phyloP scores from a whole-genome alignment of 2,888 invertebrate species.

The Elegia similella region DNA sequence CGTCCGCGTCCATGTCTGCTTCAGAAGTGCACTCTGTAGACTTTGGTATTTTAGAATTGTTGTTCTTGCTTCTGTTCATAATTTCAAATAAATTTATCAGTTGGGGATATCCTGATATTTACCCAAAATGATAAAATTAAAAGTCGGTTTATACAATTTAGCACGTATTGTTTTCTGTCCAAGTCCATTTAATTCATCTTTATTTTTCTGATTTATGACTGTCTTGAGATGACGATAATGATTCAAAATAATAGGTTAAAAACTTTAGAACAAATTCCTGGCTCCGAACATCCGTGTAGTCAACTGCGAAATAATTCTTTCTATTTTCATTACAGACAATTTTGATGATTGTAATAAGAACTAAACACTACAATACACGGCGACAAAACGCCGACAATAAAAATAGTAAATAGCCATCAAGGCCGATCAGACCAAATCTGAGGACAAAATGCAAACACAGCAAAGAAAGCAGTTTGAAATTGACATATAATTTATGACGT shows the following conservation, averaged over 20 bases:
- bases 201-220: background rate
- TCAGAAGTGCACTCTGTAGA: conserved; percentile 44
- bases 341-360: too few species aligned
- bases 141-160: background rate
- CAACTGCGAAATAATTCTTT: background rate
- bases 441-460: too few species aligned
- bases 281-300: background rate
- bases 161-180: background rate
- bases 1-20: conserved; percentile 44
- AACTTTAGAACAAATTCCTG: background rate
- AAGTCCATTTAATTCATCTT: background rate
- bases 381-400: too few species aligned
- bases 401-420: too few species aligned
- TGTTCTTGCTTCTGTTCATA: conserved; percentile 75
- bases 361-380: too few species aligned
- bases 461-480: too few species aligned
- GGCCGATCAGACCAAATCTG: too few species aligned
- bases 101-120: conserved; percentile 13
- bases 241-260: background rate
- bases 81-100: conserved; percentile 33
- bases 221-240: background rate
- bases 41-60: conserved; percentile 58
- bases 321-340: background rate
- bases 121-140: conserved; percentile 8
- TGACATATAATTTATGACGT: too few species aligned